Evolutionary conservation across 2,797 vertebrate species (phyloP).

Genomic region (Anolis apletophallus): DNA sequence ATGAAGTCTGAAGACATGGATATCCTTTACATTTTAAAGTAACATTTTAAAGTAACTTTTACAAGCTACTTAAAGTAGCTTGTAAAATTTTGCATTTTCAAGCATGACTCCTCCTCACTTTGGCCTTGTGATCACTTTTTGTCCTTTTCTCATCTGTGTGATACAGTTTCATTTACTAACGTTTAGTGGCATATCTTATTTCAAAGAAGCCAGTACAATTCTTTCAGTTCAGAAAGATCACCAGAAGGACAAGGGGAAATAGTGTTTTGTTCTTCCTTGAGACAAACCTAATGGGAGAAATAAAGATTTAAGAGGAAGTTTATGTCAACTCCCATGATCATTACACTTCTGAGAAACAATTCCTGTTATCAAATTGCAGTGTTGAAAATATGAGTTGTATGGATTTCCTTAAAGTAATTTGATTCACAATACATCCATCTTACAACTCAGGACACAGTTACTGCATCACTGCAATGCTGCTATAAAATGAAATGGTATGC

Average conservation of each 20-base stretch:
- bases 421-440: slow-evolving; percentile 3
- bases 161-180: not conserved
- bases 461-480: not conserved
- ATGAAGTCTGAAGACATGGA: too few species aligned
- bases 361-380: slow-evolving; percentile 6
- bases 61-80: too few species aligned
- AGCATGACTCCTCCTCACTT: not conserved
- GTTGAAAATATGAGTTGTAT: slow-evolving; percentile 9
- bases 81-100: too few species aligned
- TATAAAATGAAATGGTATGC: not conserved
- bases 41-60: too few species aligned
- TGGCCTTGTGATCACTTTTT: not conserved
- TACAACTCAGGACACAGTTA: not conserved
- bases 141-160: too few species aligned
- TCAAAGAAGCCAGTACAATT: not conserved
- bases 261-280: not conserved
- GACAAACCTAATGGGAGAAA: not conserved
- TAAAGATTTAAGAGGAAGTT: slow-evolving; percentile 8
- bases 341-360: slow-evolving; percentile 18
- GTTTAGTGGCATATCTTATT: not conserved
- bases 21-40: too few species aligned
- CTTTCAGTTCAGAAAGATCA: not conserved
- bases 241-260: not conserved
- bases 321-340: slow-evolving; percentile 6
- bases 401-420: slow-evolving; percentile 11